Base-by-base conservation (phyloP, 2,888 invertebrate genomes). In the Heteropelma amictum region DNA sequence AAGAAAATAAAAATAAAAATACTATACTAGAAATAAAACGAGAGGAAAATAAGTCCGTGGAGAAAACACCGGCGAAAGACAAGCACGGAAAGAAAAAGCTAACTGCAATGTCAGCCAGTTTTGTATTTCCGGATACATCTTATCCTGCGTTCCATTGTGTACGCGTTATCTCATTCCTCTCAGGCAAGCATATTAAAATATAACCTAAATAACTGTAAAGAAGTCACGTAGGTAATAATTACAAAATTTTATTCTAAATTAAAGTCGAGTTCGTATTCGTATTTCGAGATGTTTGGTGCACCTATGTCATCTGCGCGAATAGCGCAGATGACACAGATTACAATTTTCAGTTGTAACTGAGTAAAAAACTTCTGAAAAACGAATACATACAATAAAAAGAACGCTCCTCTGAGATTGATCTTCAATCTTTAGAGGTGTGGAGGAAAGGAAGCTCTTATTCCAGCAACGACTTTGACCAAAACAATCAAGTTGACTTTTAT, bases 1-100 rank as follows among this genome's bases (percentile, higher is more conserved):
- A 40, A 49, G 61, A 12, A 42, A 56, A 56, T 17, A 17, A 33
- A 23, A 58, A 56, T 28, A 51, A 73, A 65, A 42, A 47, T 47
- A 47, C 12, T 1, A 47, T 47, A 47, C 12, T 1, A 14, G 4
- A 35, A 61, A 54, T 42, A 42, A 53, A 65, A 65, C 10, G 17
- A 14, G 14, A 33, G 65, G 19, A 23, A 40, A 35, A 19, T 17
- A 7, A 8, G n/a, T 21, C 14, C 5, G 42, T 8, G 33, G 19
- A 42, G 30, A 21, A 5, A 53, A 21, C 28, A 28, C 38, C 6
- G 8, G 14, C 2, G 21, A 19, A 12, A 14, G 49, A 60, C 1
- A 3, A 5, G 30, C 33, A 10, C 10, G 3, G 45, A 12, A 14
- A 19, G n/a, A 14, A 12, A 28, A 23, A 61, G 33, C 47, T 47